Base-by-base conservation (phyloP, 2,113 vertebrate species). In the Paralichthys olivaceus region DNA sequence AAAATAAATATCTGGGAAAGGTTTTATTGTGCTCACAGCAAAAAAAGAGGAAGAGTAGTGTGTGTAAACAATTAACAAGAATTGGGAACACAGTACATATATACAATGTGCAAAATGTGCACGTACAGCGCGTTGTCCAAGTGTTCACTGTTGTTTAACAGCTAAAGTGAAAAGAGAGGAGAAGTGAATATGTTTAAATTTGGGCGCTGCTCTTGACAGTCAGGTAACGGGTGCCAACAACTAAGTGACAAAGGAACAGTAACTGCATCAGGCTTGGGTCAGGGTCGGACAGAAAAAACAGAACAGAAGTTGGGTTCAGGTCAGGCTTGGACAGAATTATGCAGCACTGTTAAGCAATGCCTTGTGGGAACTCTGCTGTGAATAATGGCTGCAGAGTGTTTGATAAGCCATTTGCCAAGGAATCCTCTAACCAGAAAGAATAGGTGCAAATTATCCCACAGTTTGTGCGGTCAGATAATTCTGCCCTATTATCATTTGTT, bases 381-480 rank as follows among this genome's bases (percentile, higher is more conserved):
- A 55, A 55, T 89, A 80, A 83, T 9, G 45, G 28, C 64, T 83
- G 72, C 70, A 77, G 72, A 74, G 55, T 71, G 78, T 77, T 49
- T 64, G 59, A 69, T 72, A 55, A 26, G 61, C 58, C 68, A 47
- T 47, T n/a, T 25, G 65, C 63, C 32, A 60, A 63, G 53, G 59
- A 83, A 43, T 55, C 69, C 56, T 45, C 73, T 26, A 28, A 25
- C 60, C 34, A 56, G 57, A 76, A 28, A 56, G 22, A 84, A 84
- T 32, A 17, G 63, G 62, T 37, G 61, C 56, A 79, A 72, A 85
- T 73, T 43, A 81, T 69, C 67, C 82, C 78, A 70, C 80, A 79
- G 79, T 77, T 62, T 79, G 59, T 40, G 58, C 19, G 37, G 82
- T 76, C 79, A 77, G 80, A 90, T 86, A 82, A 84, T 83, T 85